phyloP scores from a whole-genome alignment of 2,888 invertebrate genomes.

The Erebia aethiops region DNA sequence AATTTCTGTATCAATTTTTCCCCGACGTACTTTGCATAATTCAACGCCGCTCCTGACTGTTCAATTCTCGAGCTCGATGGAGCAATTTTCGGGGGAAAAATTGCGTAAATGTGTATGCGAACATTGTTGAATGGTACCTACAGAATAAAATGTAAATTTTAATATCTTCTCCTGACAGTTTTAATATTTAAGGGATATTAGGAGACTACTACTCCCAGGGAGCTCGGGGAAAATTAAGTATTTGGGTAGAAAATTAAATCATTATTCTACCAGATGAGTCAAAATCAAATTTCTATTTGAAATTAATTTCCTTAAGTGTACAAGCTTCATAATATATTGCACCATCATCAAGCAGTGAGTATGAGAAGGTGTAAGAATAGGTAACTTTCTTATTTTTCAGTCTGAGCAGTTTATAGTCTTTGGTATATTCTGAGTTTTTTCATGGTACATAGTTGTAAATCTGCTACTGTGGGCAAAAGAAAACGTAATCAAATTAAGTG shows the following conservation, averaged over 20 bases:
- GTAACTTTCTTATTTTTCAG: too few relatives aligned
- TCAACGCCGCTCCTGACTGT: constrained; percentile 60
- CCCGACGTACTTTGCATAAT: constrained; percentile 68
- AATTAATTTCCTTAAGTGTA: too few relatives aligned
- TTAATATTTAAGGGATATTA: background rate
- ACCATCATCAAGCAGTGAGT: too few relatives aligned
- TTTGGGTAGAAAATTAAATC: too few relatives aligned
- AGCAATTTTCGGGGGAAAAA: constrained; percentile 55
- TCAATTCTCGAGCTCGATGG: constrained; percentile 58
- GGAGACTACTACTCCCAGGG: background rate
- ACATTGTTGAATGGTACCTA: constrained; percentile 10
- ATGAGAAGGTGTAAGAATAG: too few relatives aligned
- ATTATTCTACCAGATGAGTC: too few relatives aligned
- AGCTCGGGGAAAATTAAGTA: too few relatives aligned
- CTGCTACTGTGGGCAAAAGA: too few relatives aligned
- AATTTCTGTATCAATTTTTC: constrained; percentile 80
- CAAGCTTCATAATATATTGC: too few relatives aligned
- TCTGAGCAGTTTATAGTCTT: too few relatives aligned
- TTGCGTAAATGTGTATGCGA: constrained; percentile 19
- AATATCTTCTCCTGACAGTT: background rate
- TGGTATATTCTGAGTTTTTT: background rate
- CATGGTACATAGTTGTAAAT: background rate
- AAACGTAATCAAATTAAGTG: too few relatives aligned
- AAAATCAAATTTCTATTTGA: too few relatives aligned
- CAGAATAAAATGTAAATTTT: constrained; percentile 11